Evolutionary conservation across 92 coral and sea anemone species (phyloP).

Genomic region (Porites evermanni): DNA sequence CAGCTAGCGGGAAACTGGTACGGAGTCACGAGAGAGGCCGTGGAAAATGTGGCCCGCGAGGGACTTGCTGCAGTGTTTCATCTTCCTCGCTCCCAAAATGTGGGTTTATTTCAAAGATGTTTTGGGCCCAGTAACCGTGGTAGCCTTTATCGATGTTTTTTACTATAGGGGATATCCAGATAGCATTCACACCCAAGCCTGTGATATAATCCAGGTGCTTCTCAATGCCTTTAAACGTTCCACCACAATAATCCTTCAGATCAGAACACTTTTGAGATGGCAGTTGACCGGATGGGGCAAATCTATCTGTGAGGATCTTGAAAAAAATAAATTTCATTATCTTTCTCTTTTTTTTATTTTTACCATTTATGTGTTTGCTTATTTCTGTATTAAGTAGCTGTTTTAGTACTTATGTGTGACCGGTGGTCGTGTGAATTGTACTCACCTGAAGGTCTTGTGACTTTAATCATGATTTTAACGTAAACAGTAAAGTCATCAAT

Average conservation of each 20-base stretch:
- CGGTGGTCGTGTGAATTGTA: no score
- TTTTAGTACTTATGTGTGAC: neutral
- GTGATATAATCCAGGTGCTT: constrained; percentile 78
- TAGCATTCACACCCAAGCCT: constrained; percentile 78
- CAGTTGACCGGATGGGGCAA: constrained; percentile 67
- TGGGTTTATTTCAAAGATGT: constrained; percentile 77
- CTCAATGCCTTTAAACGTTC: constrained; percentile 81
- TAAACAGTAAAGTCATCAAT: no score
- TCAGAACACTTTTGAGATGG: constrained; percentile 60
- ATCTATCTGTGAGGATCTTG: constrained; percentile 75
- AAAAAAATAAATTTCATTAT: neutral
- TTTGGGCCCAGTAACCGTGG: constrained; percentile 89
- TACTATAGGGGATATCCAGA: constrained; percentile 86
- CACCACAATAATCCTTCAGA: constrained; percentile 75
- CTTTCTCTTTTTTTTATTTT: no score
- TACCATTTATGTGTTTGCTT: neutral
- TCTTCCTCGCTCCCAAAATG: constrained; percentile 77
- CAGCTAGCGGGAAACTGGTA: constrained; percentile 86
- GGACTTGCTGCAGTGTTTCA: constrained; percentile 95
- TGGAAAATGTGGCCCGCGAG: constrained; percentile 91
- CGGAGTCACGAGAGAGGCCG: constrained; percentile 88
- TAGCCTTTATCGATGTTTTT: constrained; percentile 73
- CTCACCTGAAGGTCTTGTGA: no score
- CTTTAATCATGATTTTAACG: no score
- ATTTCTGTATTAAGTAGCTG: neutral